Evolutionary conservation across 2,888 invertebrate species (phyloP), one percentile per base, ranked within the genome.

Genomic region (Gerris lacustris): DNA sequence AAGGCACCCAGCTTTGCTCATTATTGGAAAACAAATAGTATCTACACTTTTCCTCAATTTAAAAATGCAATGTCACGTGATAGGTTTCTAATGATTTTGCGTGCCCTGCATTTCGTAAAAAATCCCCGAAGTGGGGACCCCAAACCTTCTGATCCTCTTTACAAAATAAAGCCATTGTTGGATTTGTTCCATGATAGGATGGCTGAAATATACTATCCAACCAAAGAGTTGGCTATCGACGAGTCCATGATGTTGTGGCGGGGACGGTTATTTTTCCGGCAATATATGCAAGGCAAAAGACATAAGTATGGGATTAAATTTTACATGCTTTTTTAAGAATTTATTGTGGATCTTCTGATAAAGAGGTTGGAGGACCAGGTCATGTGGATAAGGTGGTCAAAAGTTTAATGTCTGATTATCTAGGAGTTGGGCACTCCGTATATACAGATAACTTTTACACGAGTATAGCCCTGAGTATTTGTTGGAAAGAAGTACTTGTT

Each of bases 371-470:
- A 67, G 67, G 45, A n/a, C 2, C 18, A 67, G 55, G 67, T 5
- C 71, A 71, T 64, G n/a, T 66, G 18, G 45, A 11, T 18, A 77
- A 77, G 69, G 77, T 78, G 7, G 78, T 79, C 5, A 74, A 77
- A 6, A 76, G 77, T 64, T 73, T 79, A 15, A 73, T 78, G 17
- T 76, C 79, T 73, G 77, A 76, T 44, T 77, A 71, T 72, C 70
- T 79, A 15, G 76, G 77, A 63, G 70, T 66, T 67, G 79, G 79
- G 7, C 78, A 78, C 71, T 45, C 72, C 67, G 69, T 79, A 0
- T 79, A 78, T 66, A 78, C 79, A 77, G 78, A 78, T 66, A 78
- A 77, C 72, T 79, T 75, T 66, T 79, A 78, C 69, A 79, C 77
- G 55, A 76, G 76, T 5, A 76, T 76, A 72, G 73, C 66, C 45